Base-by-base conservation (phyloP, 2,113 vertebrate species). In the Python bivittatus region DNA sequence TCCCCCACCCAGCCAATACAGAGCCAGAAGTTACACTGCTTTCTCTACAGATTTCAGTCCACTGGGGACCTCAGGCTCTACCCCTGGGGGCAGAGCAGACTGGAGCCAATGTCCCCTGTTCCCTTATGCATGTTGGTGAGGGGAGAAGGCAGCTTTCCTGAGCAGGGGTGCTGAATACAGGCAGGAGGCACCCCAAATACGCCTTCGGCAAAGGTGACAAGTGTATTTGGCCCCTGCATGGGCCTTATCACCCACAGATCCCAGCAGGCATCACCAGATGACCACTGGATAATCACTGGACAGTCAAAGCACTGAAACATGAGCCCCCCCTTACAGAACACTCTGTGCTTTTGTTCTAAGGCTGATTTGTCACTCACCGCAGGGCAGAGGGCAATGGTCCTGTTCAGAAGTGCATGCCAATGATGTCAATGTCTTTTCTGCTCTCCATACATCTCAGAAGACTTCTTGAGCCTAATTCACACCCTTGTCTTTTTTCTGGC, bases 51-150 rank as follows among this genome's bases (percentile, higher is more conserved):
- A 99, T 91, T 98, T 98, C 95, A 96, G 97, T 61, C 13, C 97
- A 0, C 98, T 98, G 52, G 98, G 98, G 1, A 95, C 98, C 90
- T 97, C 98, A 0, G 96, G 97, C 90, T 98, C 98, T 92, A 97
- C 98, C 95, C 98, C 98, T 0, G 97, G 98, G 93, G 97, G 98
- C 91, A 8, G 99, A 97, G 95, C 98, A 0, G 98, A 99, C 94
- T 99, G 98, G 98, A 98, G 98, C 97, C 99, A 99, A 93, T 98
- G 98, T 96, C 98, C 98, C 0, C 97, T 99, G 72, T 98, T 98
- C 95, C 98, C 99, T 0, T 99, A 99, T 1, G 98, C 98, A 20
- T 99, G 98, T 97, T 99, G 99, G 98, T 99, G 97, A 98, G 61
- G 72, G 3, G 12, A 38, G 90, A 42, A 61, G n/a, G 54, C 79